phyloP scores from a whole-genome alignment of 2,888 invertebrate species.

The Epirrhoe alternata region DNA sequence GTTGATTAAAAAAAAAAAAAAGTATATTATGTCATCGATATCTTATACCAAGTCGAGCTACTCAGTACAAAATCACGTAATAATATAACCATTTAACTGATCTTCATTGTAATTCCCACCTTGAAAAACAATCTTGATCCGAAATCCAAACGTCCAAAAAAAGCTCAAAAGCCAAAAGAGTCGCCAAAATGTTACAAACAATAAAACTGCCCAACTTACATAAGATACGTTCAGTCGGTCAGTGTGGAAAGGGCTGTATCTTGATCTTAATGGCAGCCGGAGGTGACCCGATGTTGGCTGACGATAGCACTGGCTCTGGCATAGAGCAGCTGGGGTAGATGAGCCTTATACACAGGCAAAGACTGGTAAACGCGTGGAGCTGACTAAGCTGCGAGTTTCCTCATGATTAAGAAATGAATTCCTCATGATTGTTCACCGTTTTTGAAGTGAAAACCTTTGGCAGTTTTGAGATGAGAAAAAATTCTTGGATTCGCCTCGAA shows the following conservation, averaged over 20 bases:
- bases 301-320: constrained; percentile 41
- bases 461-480: too few species aligned
- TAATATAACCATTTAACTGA: not conserved
- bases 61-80: not conserved
- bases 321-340: constrained; percentile 14
- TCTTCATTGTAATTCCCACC: not conserved
- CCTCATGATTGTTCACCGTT: too few species aligned
- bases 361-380: too few species aligned
- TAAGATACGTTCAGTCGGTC: constrained; percentile 42
- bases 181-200: constrained; percentile 13
- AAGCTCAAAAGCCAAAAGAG: not conserved
- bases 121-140: not conserved
- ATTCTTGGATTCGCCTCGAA: too few species aligned
- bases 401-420: too few species aligned
- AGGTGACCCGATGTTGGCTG: constrained; percentile 59
- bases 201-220: constrained; percentile 23
- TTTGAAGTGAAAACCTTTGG: too few species aligned
- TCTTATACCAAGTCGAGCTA: too few species aligned
- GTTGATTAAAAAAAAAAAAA: too few species aligned
- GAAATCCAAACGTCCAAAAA: not conserved
- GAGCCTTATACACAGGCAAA: not conserved
- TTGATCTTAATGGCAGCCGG: constrained; percentile 56
- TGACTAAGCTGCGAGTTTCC: not conserved
- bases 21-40: too few species aligned
- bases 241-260: constrained; percentile 50